Base-by-base conservation (phyloP, 2,113 vertebrate genomes). In the Microtus oregoni region DNA sequence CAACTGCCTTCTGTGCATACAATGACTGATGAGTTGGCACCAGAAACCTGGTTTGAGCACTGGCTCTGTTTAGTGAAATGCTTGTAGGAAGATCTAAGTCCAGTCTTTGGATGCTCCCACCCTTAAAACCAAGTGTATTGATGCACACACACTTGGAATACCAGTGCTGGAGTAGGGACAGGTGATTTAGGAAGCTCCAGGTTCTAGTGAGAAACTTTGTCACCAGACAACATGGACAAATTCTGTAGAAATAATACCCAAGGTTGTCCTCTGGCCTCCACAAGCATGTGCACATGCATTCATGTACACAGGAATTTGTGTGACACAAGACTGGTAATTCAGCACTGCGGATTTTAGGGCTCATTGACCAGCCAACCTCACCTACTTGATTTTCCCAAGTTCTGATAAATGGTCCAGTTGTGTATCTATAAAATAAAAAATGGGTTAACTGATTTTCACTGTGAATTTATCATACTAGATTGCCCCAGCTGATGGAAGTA, bases 401-500 rank as follows among this genome's bases (percentile, higher is more conserved):
- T 94, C 93, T 91, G 94, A 0, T 76, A 70, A 73, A 79, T 95
- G 52, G 89, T 89, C 30, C 70, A 79, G 32, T 82, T 89, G 22
- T 0, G 41, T 96, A 76, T 94, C 38, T 95, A 6, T 94, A 91
- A 96, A 94, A 85, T 98, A 98, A 86, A 15, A 98, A 98, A 96
- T 98, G 97, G 98, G 97, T 95, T 65, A 97, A 93, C 63, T 77
- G 55, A 75, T 90, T 98, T 76, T 97, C 67, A 32, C 50, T 98
- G 89, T 98, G 96, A 63, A 26, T 98, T 97, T 97, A 24, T 98
- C 94, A 79, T 67, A 22, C 91, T 97, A 99, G 99, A 65, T 99
- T 99, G 92, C 99, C 99, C 0, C 99, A 99, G 98, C 98, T 99
- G 97, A 99, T 99, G 99, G 99, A 99, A 98, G 99, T 99, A 86